A percentile compares a stretch with the other conserved stretches of the same genome.
phyloP scores from a whole-genome alignment of 1,140 invertebrate genomes.

The Microvelia longipes region DNA sequence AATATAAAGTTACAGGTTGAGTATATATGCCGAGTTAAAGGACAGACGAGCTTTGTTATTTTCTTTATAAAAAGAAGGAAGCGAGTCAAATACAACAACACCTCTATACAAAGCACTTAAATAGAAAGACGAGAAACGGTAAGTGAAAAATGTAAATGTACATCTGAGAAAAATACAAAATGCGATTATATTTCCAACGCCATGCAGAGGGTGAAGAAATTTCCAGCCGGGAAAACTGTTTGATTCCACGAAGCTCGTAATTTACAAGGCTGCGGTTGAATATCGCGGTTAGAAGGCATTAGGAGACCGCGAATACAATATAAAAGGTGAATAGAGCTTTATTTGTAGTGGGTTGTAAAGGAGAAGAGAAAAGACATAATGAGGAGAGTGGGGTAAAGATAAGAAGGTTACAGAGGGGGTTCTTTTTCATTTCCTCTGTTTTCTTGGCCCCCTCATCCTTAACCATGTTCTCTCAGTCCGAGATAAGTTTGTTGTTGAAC shows the following conservation, averaged over 20 bases:
- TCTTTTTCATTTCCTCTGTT: not conserved
- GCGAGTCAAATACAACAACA: no score
- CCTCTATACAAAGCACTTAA: no score
- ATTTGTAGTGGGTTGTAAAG: not conserved
- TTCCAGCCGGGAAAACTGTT: not conserved
- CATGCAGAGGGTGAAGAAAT: not conserved
- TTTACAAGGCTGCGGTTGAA: not conserved
- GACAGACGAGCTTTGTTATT: no score
- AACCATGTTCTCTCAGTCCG: not conserved
- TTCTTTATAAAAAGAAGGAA: no score
- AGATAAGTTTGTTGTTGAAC: not conserved
- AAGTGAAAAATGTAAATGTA: not conserved
- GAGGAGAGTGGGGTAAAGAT: not conserved
- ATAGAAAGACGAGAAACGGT: not conserved
- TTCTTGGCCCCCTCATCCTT: not conserved
- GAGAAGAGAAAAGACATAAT: not conserved
- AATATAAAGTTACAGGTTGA: no score
- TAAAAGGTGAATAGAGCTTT: not conserved
- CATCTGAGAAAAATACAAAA: not conserved
- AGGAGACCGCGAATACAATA: not conserved
- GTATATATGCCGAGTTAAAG: no score
- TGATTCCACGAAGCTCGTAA: not conserved
- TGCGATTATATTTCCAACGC: not conserved
- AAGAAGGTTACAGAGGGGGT: not conserved
- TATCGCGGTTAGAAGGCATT: not conserved